phyloP scores from a whole-genome alignment of 1,140 invertebrate genomes.

The Lordiphosa stackelbergi region DNA sequence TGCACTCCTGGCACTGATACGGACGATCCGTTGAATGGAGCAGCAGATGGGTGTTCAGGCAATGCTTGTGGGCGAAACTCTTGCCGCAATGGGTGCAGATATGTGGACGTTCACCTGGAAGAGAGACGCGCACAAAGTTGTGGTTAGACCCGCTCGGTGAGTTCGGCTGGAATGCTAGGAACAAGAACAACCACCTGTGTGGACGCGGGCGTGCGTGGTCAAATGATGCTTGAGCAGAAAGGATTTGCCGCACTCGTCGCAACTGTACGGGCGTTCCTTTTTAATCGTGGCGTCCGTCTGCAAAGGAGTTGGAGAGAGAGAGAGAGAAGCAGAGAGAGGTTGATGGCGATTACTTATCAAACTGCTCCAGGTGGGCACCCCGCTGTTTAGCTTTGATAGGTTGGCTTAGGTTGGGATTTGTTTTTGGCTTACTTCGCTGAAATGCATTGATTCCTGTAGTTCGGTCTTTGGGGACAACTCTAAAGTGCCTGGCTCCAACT shows the following conservation, averaged over 20 bases:
- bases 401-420: slow-evolving; percentile 3
- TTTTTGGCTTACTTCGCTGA: slow-evolving; percentile 69
- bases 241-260: slow-evolving; percentile 88
- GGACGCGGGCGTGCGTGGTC: slow-evolving; percentile 87
- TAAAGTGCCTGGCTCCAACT: slow-evolving; percentile 76
- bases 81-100: slow-evolving; percentile 91
- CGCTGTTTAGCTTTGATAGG: neutral
- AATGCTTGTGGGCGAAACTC: slow-evolving; percentile 90
- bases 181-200: slow-evolving; percentile 81
- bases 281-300: slow-evolving; percentile 72
- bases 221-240: slow-evolving; percentile 90
- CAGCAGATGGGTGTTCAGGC: slow-evolving; percentile 87
- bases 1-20: slow-evolving; percentile 90
- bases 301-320: slow-evolving; percentile 16
- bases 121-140: neutral
- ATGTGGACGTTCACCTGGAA: slow-evolving; percentile 85
- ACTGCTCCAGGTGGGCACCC: slow-evolving; percentile 1
- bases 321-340: slow-evolving; percentile 19
- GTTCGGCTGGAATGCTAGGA: slow-evolving; percentile 41
- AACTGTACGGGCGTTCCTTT: slow-evolving; percentile 88
- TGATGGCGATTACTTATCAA: slow-evolving; percentile 11
- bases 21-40: slow-evolving; percentile 89
- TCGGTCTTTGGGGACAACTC: slow-evolving; percentile 77
- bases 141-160: slow-evolving; percentile 51
- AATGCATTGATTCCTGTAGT: slow-evolving; percentile 76